A percentile compares a stretch with the other conserved stretches of the same genome.
These are phyloP conservation scores for Linepithema humile DNA, from an alignment of 1,140 invertebrate species.

Conservation along the genomic window DNA sequence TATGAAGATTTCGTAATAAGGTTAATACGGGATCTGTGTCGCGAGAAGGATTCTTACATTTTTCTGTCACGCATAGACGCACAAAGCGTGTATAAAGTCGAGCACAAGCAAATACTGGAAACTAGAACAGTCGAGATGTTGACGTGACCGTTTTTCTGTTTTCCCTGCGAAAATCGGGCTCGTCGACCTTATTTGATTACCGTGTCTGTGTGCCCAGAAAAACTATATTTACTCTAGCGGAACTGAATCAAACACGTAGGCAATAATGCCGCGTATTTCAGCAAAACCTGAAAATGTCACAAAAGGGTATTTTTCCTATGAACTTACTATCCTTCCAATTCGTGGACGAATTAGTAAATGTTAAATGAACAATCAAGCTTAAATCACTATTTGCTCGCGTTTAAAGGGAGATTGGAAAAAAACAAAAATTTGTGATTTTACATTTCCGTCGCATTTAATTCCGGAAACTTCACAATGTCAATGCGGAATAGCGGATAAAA, in stretches of 20 bases:
- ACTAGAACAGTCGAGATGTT: constrained; percentile 43
- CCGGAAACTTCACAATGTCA: background rate
- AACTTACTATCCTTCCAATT: background rate
- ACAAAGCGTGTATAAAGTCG: background rate
- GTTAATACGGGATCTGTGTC: constrained; percentile 20
- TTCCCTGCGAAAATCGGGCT: constrained; percentile 12
- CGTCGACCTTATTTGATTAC: constrained; percentile 52
- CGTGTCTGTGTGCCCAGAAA: constrained; percentile 11
- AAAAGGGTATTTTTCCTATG: background rate
- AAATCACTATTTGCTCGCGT: background rate
- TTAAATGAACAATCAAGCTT: background rate
- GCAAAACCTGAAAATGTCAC: background rate
- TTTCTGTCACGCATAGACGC: background rate
- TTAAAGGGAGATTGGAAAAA: too few relatives aligned
- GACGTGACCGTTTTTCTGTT: constrained; percentile 36
- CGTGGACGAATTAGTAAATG: background rate
- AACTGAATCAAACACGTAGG: constrained; percentile 1
- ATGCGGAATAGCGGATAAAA: constrained; percentile 3
- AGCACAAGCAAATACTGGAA: constrained; percentile 30
- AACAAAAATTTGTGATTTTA: background rate
- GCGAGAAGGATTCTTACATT: constrained; percentile 13
- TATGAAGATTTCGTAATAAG: constrained; percentile 13
- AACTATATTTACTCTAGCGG: constrained; percentile 6
- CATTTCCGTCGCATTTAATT: background rate
- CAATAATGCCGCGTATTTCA: constrained; percentile 15